phyloP scores from a whole-genome alignment of 2,888 invertebrate genomes.

The Zonitis immaculata region DNA sequence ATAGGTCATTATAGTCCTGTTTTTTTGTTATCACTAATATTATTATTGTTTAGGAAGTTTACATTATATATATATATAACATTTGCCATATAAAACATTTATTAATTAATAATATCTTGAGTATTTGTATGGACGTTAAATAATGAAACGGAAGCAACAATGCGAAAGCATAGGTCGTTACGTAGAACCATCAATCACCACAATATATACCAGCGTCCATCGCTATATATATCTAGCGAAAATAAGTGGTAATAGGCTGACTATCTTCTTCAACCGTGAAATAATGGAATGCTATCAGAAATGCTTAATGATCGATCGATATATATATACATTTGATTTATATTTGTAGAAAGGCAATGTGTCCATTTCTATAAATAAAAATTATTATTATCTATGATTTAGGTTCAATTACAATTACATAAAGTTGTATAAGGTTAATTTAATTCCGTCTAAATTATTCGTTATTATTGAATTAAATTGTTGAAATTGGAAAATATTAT shows the following conservation, averaged over 20 bases:
- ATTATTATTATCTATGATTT: no score
- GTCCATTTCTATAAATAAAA: no score
- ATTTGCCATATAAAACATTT: no score
- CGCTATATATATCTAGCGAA: slow-evolving; percentile 5
- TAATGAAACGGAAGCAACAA: slow-evolving; percentile 8
- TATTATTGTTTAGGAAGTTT: not conserved
- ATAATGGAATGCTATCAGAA: slow-evolving; percentile 16
- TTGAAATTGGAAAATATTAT: no score
- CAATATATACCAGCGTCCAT: slow-evolving; percentile 9
- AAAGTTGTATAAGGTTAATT: no score
- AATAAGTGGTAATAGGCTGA: slow-evolving; percentile 14
- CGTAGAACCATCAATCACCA: slow-evolving; percentile 9
- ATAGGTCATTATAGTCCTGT: not conserved
- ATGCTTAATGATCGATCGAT: slow-evolving; percentile 9
- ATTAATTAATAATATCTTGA: slow-evolving; percentile 3
- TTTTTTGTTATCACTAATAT: not conserved
- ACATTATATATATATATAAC: not conserved
- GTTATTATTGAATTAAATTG: no score
- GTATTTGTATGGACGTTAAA: not conserved
- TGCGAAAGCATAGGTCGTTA: slow-evolving; percentile 3
- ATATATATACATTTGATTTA: no score
- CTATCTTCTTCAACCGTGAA: slow-evolving; percentile 10
- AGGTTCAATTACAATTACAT: no score
- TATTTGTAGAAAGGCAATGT: no score
- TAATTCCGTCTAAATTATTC: no score